phyloP scores from a whole-genome alignment of 2,888 invertebrate genomes.

The Morpho deidamia region DNA sequence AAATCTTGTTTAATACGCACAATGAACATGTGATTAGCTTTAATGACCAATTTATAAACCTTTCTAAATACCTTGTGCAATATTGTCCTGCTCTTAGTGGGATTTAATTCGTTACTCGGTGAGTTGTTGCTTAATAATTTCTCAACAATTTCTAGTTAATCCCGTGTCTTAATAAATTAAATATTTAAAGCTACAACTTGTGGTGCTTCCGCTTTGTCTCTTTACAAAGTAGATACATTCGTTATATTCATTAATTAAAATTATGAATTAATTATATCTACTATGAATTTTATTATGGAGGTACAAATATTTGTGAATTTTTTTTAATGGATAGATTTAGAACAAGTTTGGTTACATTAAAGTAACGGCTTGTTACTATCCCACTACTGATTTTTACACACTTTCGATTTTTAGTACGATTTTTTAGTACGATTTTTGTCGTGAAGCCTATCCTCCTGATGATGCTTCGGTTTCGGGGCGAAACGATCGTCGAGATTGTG shows the following conservation, averaged over 20 bases:
- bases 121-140: conserved; percentile 32
- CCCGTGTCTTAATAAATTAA: conserved; percentile 65
- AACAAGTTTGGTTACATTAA: conserved; percentile 45
- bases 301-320: no score
- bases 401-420: no score
- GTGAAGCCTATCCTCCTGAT: no score
- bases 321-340: conserved; percentile 36
- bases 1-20: conserved; percentile 64
- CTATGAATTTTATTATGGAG: no score
- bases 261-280: no score
- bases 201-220: conserved; percentile 58
- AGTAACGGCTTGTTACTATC: no score
- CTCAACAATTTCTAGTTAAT: conserved; percentile 55
- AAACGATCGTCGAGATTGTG: no score
- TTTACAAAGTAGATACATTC: conserved; percentile 62
- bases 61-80: conserved; percentile 31
- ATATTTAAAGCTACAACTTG: conserved; percentile 68
- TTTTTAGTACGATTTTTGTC: no score
- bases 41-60: conserved; percentile 35
- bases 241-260: no score
- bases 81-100: conserved; percentile 28
- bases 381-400: no score
- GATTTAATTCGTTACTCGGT: conserved; percentile 16
- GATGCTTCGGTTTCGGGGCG: no score
- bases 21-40: conserved; percentile 58